Evolutionary conservation across 1,140 invertebrate genomes (phyloP).

Genomic region (Lasaia peninsularis): DNA sequence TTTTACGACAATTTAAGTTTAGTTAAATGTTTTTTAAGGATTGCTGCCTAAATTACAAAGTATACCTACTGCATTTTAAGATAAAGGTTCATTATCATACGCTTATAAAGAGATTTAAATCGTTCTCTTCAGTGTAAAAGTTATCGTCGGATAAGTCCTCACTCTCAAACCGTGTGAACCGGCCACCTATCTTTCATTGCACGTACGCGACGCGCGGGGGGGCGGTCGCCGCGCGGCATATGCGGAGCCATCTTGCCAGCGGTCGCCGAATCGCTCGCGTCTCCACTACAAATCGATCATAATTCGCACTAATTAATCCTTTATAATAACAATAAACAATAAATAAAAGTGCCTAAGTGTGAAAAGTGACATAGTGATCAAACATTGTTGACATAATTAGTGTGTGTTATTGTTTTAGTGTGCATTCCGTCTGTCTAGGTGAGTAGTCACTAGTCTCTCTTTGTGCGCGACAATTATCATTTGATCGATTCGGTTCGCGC

Average conservation of each 20-base stretch:
- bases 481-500: conserved; percentile 71
- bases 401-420: conserved; percentile 64
- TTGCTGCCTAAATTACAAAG: no score
- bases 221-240: conserved; percentile 60
- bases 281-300: conserved; percentile 60
- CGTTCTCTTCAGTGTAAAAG: conserved; percentile 18
- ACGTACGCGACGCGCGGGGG: conserved; percentile 65
- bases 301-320: conserved; percentile 70
- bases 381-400: conserved; percentile 49
- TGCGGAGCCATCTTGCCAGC: conserved; percentile 73
- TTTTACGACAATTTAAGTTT: no score
- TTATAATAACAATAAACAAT: conserved; percentile 53
- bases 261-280: conserved; percentile 67
- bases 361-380: conserved; percentile 36
- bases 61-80: no score
- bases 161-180: conserved; percentile 44
- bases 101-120: background rate
- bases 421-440: conserved; percentile 64
- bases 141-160: conserved; percentile 46
- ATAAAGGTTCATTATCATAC: no score
- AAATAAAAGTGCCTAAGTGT: conserved; percentile 40
- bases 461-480: conserved; percentile 76
- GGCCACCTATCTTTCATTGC: conserved; percentile 74
- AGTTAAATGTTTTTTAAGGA: no score
- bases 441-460: conserved; percentile 66